Evolutionary conservation across 2,113 vertebrate species (phyloP), one percentile per base, ranked within the genome.

Genomic region (Sapajus apella): DNA sequence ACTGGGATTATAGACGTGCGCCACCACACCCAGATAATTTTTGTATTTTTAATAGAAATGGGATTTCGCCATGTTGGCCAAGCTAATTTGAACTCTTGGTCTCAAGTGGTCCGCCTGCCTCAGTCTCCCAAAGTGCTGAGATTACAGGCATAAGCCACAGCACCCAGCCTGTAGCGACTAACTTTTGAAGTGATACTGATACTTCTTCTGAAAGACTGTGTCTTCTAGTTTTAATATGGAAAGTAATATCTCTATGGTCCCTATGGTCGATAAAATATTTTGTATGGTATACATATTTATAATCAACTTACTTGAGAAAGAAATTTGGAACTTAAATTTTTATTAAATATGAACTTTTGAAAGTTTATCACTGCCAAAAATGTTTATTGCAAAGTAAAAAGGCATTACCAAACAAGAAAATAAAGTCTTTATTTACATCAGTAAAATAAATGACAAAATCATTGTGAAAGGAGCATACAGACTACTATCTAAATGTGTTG

Each of bases 351-450:
- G 37, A 3, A 64, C 52, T 80, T 79, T 52, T 66, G 87, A 47
- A 52, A 61, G 17, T 35, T 87, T 13, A 70, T 35, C 47, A 25
- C 7, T 87, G 35, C 25, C 50, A 18, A 27, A 87, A 75, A 40
- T 5, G 13, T 83, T 93, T 94, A 55, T 80, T 88, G 52, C 21
- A 87, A 91, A 94, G 79, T 91, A 20, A 58, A 61, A 81, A 91
- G 55, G 27, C 25, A 91, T 91, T 27, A 75, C 45, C 76, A 84
- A 83, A 84, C 37, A 72, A 87, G 82, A 94, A 94, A 94, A 81
- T 77, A 45, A 47, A 55, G 43, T 76, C 76, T 93, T 55, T 82
- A 37, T 95, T 87, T 80, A 30, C 32, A 30, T 11, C 83, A 88
- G 20, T 61, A 87, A 91, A 82, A 84, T 66, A 61, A 91, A 70